phyloP scores from a whole-genome alignment of 2,797 vertebrate genomes.

The Amblyopsis hoosieri region DNA sequence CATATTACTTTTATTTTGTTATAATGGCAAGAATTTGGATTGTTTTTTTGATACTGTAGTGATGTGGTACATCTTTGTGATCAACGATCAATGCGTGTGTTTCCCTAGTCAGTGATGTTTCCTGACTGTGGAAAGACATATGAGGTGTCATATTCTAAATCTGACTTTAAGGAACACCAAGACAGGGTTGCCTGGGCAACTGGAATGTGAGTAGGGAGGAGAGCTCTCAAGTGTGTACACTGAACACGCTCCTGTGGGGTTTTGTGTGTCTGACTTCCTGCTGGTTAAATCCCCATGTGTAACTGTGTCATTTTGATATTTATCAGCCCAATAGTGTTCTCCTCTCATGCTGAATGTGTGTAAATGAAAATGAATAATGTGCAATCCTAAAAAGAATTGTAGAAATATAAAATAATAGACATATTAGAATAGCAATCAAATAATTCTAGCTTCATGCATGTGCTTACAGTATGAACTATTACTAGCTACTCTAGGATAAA shows the following conservation, averaged over 20 bases:
- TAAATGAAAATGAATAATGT: slow-evolving; percentile 13
- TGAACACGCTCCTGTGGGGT: slow-evolving; percentile 69
- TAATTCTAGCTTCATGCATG: too few species aligned
- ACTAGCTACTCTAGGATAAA: too few species aligned
- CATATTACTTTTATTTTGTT: slow-evolving; percentile 66
- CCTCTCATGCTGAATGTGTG: slow-evolving; percentile 2
- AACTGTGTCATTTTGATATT: slow-evolving; percentile 48
- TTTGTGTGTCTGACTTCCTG: slow-evolving; percentile 60
- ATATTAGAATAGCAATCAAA: too few species aligned
- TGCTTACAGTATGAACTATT: too few species aligned
- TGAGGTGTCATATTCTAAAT: slow-evolving; percentile 63
- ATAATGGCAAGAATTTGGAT: slow-evolving; percentile 51
- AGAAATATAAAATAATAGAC: too few species aligned
- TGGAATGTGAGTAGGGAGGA: slow-evolving; percentile 56
- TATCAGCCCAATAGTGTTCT: slow-evolving; percentile 26
- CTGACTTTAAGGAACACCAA: slow-evolving; percentile 70
- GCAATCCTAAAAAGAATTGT: slow-evolving; percentile 2
- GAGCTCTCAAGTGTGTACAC: slow-evolving; percentile 56
- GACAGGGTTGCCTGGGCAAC: slow-evolving; percentile 79
- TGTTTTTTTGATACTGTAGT: slow-evolving; percentile 18
- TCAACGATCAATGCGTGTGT: slow-evolving; percentile 30
- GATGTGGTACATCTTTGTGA: slow-evolving; percentile 36
- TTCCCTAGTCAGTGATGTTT: slow-evolving; percentile 59
- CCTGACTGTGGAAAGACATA: slow-evolving; percentile 56
- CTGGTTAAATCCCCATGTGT: slow-evolving; percentile 59